A percentile compares a stretch with the other conserved stretches of the same genome.
These are phyloP conservation scores for Rhinatrema bivittatum DNA, from an alignment of 2,797 vertebrate species.

Conservation along the genomic window DNA sequence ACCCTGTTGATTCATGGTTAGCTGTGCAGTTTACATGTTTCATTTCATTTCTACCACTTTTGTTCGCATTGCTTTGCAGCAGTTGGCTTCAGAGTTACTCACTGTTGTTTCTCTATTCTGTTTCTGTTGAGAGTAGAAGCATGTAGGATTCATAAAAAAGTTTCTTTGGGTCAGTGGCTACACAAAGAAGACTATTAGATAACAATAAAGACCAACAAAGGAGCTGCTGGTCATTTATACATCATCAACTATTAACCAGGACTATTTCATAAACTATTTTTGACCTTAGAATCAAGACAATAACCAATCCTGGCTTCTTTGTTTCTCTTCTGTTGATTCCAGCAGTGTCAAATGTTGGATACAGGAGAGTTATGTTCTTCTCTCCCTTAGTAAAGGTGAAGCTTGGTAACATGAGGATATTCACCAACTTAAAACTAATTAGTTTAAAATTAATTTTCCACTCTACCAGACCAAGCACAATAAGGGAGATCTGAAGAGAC, in stretches of 20 bases:
- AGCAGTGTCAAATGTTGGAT: slow-evolving; percentile 79
- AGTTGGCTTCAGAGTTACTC: too few relatives aligned
- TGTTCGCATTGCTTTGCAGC: too few relatives aligned
- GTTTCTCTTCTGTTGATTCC: slow-evolving; percentile 55
- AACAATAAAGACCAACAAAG: slow-evolving; percentile 33
- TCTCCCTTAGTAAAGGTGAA: slow-evolving; percentile 45
- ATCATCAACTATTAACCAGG: slow-evolving; percentile 87
- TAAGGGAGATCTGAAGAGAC: slow-evolving; percentile 42
- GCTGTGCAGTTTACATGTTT: too few relatives aligned
- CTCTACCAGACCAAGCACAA: slow-evolving; percentile 56
- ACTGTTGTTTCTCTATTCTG: too few relatives aligned
- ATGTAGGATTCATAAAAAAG: too few relatives aligned
- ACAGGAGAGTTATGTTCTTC: slow-evolving; percentile 46
- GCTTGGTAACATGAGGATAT: slow-evolving; percentile 73
- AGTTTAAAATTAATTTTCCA: slow-evolving; percentile 88
- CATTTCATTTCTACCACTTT: too few relatives aligned
- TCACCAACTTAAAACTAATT: slow-evolving; percentile 67
- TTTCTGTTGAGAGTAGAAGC: too few relatives aligned
- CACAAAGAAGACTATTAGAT: slow-evolving; percentile 42
- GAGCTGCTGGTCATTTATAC: slow-evolving; percentile 61
- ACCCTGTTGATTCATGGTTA: too few relatives aligned
- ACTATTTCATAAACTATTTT: slow-evolving; percentile 64
- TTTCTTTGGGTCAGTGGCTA: too few relatives aligned
- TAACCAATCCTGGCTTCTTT: slow-evolving; percentile 59
- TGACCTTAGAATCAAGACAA: slow-evolving; percentile 73